Percentiles rank a stretch among this genome's conserved stretches.
These are phyloP conservation scores for Blastomussa wellsi DNA, from an alignment of 92 coral and sea anemone species.

Conservation along the genomic window DNA sequence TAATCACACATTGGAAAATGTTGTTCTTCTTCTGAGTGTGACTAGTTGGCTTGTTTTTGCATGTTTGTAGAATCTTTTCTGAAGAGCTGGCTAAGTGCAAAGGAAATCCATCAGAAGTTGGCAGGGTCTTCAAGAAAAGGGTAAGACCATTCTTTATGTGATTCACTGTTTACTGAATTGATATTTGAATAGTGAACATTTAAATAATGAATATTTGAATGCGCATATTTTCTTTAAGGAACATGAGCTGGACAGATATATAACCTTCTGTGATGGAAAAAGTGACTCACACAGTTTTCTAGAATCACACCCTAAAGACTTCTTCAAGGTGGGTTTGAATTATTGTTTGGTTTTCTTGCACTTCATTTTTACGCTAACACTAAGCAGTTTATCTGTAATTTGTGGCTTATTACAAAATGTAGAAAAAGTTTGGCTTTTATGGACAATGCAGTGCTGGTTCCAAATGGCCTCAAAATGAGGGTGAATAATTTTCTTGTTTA, in stretches of 20 bases:
- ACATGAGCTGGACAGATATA: conserved; percentile 83
- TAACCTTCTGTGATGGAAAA: conserved; percentile 83
- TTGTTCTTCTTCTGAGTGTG: background rate
- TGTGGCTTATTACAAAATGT: background rate
- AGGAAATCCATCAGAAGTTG: conserved; percentile 76
- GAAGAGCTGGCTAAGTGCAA: conserved; percentile 74
- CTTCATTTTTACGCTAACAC: background rate
- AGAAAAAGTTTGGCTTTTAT: background rate
- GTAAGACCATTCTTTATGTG: conserved; percentile 31
- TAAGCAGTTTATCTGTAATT: background rate
- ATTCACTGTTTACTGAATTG: background rate
- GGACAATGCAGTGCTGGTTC: background rate
- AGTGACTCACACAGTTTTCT: conserved; percentile 82
- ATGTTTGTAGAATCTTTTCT: conserved; percentile 64
- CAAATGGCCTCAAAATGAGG: no score
- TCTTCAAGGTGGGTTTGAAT: conserved; percentile 70
- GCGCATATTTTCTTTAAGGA: conserved; percentile 46
- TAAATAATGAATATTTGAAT: background rate
- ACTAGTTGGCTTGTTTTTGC: background rate
- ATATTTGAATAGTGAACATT: no score
- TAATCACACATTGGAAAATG: background rate
- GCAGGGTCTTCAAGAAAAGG: conserved; percentile 72
- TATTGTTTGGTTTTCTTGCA: background rate
- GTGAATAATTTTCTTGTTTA: no score
- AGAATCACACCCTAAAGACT: conserved; percentile 70